phyloP scores from a whole-genome alignment of 2,113 vertebrate species.

The Psittacula cyanocephala region DNA sequence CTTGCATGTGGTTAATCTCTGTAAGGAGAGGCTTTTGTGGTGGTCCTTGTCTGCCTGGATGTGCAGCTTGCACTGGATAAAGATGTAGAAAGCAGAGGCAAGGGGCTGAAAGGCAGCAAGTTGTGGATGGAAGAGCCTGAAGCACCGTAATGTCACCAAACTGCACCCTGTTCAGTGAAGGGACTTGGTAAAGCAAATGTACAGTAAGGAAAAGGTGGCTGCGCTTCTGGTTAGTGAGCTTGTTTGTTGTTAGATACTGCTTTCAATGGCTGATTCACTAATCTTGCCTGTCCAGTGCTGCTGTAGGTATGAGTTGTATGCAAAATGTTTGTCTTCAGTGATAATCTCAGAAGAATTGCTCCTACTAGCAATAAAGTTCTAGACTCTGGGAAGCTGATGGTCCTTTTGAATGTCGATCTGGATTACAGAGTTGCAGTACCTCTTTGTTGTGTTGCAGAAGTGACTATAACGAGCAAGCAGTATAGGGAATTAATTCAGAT shows the following conservation, averaged over 20 bases:
- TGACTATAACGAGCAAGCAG: background rate
- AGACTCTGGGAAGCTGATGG: background rate
- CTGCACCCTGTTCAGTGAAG: background rate
- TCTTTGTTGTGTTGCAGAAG: background rate
- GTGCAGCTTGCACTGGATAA: background rate
- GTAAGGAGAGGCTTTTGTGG: background rate
- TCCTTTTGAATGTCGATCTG: background rate
- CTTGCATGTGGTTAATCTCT: background rate
- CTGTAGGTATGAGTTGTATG: background rate
- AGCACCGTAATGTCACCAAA: background rate
- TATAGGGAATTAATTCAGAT: background rate
- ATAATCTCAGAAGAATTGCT: background rate
- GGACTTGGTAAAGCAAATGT: background rate
- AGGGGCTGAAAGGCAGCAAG: background rate
- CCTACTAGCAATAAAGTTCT: background rate
- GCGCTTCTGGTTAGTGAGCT: background rate
- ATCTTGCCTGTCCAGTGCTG: background rate
- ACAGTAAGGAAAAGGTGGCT: background rate
- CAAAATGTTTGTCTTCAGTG: background rate
- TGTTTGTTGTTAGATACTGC: background rate
- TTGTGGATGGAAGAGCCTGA: background rate
- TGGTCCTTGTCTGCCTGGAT: background rate
- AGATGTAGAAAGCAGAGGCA: background rate
- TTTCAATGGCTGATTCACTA: background rate
- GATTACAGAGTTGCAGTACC: background rate